Base-by-base conservation (phyloP, 1,140 invertebrate genomes). In the Piezodorus guildinii region DNA sequence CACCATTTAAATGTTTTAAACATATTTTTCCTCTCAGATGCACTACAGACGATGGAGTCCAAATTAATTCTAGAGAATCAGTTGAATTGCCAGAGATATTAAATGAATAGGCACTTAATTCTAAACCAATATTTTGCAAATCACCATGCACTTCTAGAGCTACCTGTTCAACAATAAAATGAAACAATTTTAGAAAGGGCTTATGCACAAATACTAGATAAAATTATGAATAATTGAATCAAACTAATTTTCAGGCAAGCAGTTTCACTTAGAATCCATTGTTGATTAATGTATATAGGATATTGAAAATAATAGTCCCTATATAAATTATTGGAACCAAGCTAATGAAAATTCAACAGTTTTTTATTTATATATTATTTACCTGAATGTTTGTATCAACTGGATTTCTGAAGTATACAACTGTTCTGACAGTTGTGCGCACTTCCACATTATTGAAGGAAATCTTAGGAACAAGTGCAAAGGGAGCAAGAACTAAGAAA, bases 1-100 rank as follows among this genome's bases (percentile, higher is more conserved):
- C 52, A 3, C 52, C 52, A 56, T 56, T 56, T 15, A 56, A 10
- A 56, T 56, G 52, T 56, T 56, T 56, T 5, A 56, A 16, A 27
- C 17, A 16, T 23, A 56, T 23, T 56, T 56, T 56, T 23, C 52
- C 52, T 25, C 52, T 56, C 5, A 19, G 5, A 27, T 56, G 52
- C 1, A 56, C 15, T 23, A 56, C 23, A 23, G 15, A 17, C 9
- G 23, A 23, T 56, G 52, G 52, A 9, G 17, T 56, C 52, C 52
- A 56, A 5, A 23, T 19, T 21, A 56, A 17, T 27, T 56, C 23
- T 6, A 56, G 23, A 56, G 23, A 16, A 4, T 56, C 23, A 23
- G 52, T 56, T 9, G 19, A 23, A 56, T 23, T 56, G 1, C 19
- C 14, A 23, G 23, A 23, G 10, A 56, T 23, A 27, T 21, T 10